Conservation (phyloP, 2,797 vertebrate species). For the Salarias fasciatus region DNA sequence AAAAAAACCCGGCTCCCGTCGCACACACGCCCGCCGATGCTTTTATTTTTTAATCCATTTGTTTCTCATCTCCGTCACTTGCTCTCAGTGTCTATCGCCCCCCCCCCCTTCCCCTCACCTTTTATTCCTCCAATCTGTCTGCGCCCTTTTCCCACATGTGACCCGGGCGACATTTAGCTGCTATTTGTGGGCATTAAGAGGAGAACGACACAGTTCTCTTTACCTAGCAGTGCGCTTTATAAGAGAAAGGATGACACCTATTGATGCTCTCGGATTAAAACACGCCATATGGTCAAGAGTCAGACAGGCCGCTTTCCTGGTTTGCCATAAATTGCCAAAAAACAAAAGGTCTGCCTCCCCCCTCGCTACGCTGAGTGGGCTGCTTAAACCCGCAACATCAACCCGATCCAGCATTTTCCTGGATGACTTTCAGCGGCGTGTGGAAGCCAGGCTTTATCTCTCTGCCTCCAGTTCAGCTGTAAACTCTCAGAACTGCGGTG, state of each 20-base stretch:
- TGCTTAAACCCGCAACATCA: not conserved
- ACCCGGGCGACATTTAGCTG: slow-evolving; percentile 61
- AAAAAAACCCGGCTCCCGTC: slow-evolving; percentile 32
- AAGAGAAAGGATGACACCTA: not conserved
- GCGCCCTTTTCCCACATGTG: slow-evolving; percentile 33
- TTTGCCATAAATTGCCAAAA: not conserved
- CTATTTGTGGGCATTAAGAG: slow-evolving; percentile 38
- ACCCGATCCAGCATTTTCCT: not conserved
- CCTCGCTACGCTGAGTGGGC: not conserved
- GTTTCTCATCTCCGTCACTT: slow-evolving; percentile 59
- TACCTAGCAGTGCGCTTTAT: slow-evolving; percentile 21
- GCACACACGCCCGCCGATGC: slow-evolving; percentile 14
- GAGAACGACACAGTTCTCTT: slow-evolving; percentile 23
- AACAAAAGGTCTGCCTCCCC: not conserved
- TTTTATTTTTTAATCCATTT: slow-evolving; percentile 76
- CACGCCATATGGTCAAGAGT: not conserved
- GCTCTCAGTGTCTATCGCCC: slow-evolving; percentile 31
- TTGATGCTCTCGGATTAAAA: not conserved
- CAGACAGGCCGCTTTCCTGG: not conserved
- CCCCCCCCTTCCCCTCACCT: slow-evolving; percentile 11
- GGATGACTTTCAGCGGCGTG: not conserved
- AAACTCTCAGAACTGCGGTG: slow-evolving; percentile 2
- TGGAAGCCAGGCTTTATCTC: slow-evolving; percentile 1
- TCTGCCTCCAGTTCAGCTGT: not conserved
- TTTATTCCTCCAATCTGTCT: slow-evolving; percentile 46